Conservation (phyloP, 1,140 invertebrate genomes). For the Meloidogyne floridensis region DNA sequence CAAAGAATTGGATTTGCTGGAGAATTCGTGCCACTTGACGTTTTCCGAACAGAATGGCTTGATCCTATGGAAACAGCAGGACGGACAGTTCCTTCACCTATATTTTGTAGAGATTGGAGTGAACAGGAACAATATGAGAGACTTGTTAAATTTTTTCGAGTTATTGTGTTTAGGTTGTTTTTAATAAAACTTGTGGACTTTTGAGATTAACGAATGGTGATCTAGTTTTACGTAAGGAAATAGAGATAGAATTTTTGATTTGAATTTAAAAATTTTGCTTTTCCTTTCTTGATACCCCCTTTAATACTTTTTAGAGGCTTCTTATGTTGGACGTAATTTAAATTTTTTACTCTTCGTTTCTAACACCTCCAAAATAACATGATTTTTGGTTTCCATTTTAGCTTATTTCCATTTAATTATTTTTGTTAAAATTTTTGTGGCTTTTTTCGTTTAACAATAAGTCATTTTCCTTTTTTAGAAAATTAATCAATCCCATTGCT, state of each 20-base stretch:
- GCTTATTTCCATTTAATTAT: too few species aligned
- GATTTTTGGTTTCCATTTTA: too few species aligned
- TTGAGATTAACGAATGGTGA: neutral
- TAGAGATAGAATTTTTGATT: too few species aligned
- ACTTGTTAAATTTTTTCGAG: constrained; percentile 38
- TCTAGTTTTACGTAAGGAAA: too few species aligned
- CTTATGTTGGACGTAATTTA: neutral
- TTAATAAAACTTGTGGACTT: neutral
- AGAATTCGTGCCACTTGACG: constrained; percentile 36
- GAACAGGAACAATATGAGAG: constrained; percentile 42
- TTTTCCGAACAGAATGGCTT: constrained; percentile 39
- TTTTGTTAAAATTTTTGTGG: too few species aligned
- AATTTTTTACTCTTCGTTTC: neutral
- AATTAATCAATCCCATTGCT: constrained; percentile 38
- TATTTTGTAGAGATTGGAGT: constrained; percentile 20
- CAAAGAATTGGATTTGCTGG: constrained; percentile 45
- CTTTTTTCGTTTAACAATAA: neutral
- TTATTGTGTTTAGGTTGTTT: constrained; percentile 43
- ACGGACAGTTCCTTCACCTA: neutral
- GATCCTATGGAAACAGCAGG: constrained; percentile 32
- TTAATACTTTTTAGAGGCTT: too few species aligned
- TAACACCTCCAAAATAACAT: too few species aligned
- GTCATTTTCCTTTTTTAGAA: constrained; percentile 17
- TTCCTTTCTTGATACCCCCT: too few species aligned
- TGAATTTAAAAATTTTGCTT: too few species aligned